Conservation (phyloP, 1,140 invertebrate species). For the Frieseomelitta varia region DNA sequence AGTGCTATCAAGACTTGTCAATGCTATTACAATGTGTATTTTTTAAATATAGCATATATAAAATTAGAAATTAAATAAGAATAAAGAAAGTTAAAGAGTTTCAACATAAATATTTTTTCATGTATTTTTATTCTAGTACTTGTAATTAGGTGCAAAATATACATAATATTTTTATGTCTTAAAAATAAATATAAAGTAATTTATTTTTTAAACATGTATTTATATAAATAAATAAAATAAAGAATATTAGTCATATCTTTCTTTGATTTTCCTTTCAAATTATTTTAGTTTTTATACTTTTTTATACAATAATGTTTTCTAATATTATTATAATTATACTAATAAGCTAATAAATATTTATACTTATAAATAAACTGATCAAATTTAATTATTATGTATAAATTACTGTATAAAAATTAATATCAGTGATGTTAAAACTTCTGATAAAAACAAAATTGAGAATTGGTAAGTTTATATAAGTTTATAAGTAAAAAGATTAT, state of each 20-base stretch:
- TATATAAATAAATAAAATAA: neutral
- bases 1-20: neutral
- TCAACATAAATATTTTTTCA: neutral
- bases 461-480: neutral
- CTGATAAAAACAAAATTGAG: neutral
- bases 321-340: neutral
- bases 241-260: neutral
- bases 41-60: neutral
- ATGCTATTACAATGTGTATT: constrained; percentile 20
- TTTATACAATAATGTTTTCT: neutral
- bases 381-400: neutral
- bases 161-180: neutral
- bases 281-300: neutral
- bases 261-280: neutral
- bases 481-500: neutral
- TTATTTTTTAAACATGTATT: neutral
- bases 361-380: neutral
- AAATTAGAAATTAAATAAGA: too few relatives aligned
- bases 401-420: neutral
- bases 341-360: neutral
- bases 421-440: neutral
- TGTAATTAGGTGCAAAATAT: neutral
- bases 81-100: neutral
- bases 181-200: neutral
- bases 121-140: too few relatives aligned